Evolutionary conservation across 2,113 vertebrate genomes (phyloP).

Genomic region (Ailurus styani): DNA sequence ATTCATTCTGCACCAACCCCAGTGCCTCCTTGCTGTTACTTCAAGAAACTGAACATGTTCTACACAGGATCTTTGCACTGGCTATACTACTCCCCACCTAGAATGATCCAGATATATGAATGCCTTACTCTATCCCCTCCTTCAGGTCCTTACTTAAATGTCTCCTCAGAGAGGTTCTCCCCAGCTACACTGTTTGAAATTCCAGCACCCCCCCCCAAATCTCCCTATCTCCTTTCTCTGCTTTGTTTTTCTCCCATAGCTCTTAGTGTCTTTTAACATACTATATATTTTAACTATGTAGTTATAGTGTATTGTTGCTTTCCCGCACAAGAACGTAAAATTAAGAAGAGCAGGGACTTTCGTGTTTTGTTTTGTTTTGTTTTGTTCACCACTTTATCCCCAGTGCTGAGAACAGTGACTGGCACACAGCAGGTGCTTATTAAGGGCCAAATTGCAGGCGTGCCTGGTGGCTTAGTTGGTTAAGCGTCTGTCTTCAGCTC

Average conservation of each 20-base stretch:
- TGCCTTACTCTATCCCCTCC: background rate
- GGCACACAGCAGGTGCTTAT: background rate
- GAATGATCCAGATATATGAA: background rate
- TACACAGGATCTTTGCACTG: background rate
- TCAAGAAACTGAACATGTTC: background rate
- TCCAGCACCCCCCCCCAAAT: background rate
- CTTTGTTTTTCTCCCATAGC: background rate
- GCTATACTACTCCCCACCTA: background rate
- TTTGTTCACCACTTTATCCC: background rate
- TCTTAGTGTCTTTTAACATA: background rate
- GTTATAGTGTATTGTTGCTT: background rate
- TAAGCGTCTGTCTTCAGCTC: background rate
- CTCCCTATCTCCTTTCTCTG: background rate
- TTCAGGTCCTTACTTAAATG: slow-evolving; percentile 29
- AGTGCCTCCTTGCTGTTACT: background rate
- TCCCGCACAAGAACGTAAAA: background rate
- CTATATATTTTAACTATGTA: background rate
- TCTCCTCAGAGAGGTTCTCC: background rate
- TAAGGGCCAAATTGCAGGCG: background rate
- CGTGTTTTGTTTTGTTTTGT: slow-evolving; percentile 23
- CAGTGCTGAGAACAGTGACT: background rate
- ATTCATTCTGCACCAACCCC: background rate
- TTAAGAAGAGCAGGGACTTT: background rate
- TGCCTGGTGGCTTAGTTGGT: background rate
- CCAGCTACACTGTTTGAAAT: background rate